Evolutionary conservation across 1,140 invertebrate species (phyloP).

Genomic region (Leptonema lineaticorne): DNA sequence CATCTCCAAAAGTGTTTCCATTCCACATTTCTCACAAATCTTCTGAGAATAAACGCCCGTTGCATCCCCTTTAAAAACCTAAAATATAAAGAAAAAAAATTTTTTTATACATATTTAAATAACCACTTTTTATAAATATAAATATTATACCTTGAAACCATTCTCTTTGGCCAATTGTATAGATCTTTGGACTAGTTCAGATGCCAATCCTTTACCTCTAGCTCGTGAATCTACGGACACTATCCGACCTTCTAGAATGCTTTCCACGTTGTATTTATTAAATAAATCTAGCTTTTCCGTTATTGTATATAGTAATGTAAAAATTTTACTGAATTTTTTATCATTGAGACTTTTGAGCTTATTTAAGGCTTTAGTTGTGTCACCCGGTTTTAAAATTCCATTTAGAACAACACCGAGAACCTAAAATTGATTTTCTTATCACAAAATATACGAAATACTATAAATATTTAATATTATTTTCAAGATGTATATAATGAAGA

Average conservation of each 20-base stretch:
- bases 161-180: constrained; percentile 64
- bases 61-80: constrained; percentile 77
- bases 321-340: constrained; percentile 66
- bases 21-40: constrained; percentile 66
- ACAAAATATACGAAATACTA: no score
- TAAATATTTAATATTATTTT: no score
- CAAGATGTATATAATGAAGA: no score
- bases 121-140: no score
- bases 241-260: constrained; percentile 78
- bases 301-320: constrained; percentile 63
- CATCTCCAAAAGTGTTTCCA: constrained; percentile 63
- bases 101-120: background rate
- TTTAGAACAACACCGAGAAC: constrained; percentile 69
- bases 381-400: constrained; percentile 60
- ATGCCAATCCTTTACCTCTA: constrained; percentile 70
- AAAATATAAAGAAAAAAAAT: constrained; percentile 41
- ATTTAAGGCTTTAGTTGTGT: constrained; percentile 59
- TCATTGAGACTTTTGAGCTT: constrained; percentile 60
- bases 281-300: constrained; percentile 66
- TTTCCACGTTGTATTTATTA: constrained; percentile 63
- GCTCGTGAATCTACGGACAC: constrained; percentile 71
- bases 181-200: constrained; percentile 66
- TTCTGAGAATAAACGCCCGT: constrained; percentile 77
- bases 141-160: constrained; percentile 66
- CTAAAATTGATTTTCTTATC: no score